These are phyloP conservation scores for Dicaeum eximium DNA, from an alignment of 2,113 vertebrate genomes.

Conservation along the genomic window DNA sequence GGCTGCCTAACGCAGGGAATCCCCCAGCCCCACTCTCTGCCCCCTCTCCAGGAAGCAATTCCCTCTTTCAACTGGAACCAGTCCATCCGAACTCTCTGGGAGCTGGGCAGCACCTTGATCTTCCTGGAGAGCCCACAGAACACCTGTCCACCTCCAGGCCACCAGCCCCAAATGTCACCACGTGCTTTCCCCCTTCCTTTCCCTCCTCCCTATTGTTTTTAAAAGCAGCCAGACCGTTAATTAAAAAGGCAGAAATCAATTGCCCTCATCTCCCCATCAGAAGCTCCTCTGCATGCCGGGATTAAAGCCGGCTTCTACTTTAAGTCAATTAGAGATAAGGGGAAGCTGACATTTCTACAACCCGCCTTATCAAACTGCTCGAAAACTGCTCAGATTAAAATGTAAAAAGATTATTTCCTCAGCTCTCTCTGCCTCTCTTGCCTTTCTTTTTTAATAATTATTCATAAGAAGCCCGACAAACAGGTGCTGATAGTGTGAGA, in stretches of 20 bases:
- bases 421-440: slow-evolving; percentile 27
- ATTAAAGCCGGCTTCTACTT: slow-evolving; percentile 74
- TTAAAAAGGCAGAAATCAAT: slow-evolving; percentile 78
- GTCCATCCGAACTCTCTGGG: background rate
- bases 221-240: slow-evolving; percentile 67
- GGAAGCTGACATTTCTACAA: slow-evolving; percentile 78
- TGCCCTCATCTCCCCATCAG: slow-evolving; percentile 73
- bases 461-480: slow-evolving; percentile 47
- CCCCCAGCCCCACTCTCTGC: background rate
- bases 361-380: slow-evolving; percentile 70
- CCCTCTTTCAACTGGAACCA: background rate
- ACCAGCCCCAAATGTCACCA: background rate
- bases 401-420: slow-evolving; percentile 74
- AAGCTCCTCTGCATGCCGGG: slow-evolving; percentile 75
- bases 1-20: background rate
- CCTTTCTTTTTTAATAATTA: slow-evolving; percentile 46
- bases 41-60: background rate
- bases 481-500: background rate
- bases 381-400: slow-evolving; percentile 76
- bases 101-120: background rate
- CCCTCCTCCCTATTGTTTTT: slow-evolving; percentile 63
- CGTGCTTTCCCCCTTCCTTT: background rate
- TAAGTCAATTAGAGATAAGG: slow-evolving; percentile 83
- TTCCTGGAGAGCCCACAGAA: background rate
- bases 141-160: background rate